Percentiles rank a stretch among this genome's conserved stretches.
Conservation (phyloP, 2,888 invertebrate species). For the Harpagoxenus sublaevis region DNA sequence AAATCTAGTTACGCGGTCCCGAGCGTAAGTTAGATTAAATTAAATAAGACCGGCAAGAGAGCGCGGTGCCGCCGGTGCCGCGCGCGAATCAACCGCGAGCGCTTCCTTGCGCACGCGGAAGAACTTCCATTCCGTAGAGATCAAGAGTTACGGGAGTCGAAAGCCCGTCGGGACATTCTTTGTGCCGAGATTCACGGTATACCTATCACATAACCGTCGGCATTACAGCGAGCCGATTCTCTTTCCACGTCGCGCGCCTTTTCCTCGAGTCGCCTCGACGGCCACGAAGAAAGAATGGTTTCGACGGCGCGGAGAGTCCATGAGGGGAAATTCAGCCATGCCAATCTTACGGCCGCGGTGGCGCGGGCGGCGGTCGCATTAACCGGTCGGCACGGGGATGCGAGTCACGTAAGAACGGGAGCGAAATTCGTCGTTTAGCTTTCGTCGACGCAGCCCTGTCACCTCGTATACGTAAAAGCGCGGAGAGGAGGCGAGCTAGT, state of each 20-base stretch:
- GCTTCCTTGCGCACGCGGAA: slow-evolving; percentile 46
- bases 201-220: slow-evolving; percentile 72
- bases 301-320: not conserved
- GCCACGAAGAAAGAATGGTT: not conserved
- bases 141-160: slow-evolving; percentile 56
- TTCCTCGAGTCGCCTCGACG: slow-evolving; percentile 46
- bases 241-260: slow-evolving; percentile 54
- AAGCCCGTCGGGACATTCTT: slow-evolving; percentile 71
- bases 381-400: slow-evolving; percentile 63
- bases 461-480: slow-evolving; percentile 56
- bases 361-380: slow-evolving; percentile 64
- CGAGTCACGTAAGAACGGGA: slow-evolving; percentile 73
- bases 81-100: slow-evolving; percentile 53
- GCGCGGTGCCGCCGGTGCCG: not conserved
- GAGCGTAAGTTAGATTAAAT: slow-evolving; percentile 56
- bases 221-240: slow-evolving; percentile 68
- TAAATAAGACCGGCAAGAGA: slow-evolving; percentile 50
- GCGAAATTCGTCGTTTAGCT: slow-evolving; percentile 80
- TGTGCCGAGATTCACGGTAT: slow-evolving; percentile 67
- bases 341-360: slow-evolving; percentile 54
- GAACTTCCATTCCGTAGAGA: slow-evolving; percentile 54
- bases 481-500: not conserved
- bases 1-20: slow-evolving; percentile 55
- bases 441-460: slow-evolving; percentile 74
- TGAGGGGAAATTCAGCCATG: slow-evolving; percentile 54